These are phyloP conservation scores for Drosophila seguyi DNA, from an alignment of 1,140 invertebrate genomes.

Conservation along the genomic window DNA sequence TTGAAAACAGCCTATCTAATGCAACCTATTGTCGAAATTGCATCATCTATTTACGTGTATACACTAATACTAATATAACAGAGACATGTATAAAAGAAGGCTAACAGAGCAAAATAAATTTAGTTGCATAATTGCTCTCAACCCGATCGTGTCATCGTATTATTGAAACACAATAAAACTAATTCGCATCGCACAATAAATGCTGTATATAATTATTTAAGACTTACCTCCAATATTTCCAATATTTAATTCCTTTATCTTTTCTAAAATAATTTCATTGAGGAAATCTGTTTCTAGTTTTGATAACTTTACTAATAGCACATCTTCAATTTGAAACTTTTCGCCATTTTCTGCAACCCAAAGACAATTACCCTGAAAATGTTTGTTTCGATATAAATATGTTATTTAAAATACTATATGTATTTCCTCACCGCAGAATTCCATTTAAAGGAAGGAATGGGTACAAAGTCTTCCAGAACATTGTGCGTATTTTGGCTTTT, in stretches of 20 bases:
- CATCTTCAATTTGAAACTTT: constrained; percentile 90
- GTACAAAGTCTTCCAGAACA: constrained; percentile 39
- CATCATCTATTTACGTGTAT: too few relatives aligned
- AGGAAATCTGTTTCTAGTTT: constrained; percentile 93
- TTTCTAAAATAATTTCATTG: constrained; percentile 93
- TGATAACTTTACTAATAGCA: constrained; percentile 90
- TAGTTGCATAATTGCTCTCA: too few relatives aligned
- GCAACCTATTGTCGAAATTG: too few relatives aligned
- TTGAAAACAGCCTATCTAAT: too few relatives aligned
- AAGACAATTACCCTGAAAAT: constrained; percentile 90
- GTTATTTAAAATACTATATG: neutral
- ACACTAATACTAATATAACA: too few relatives aligned
- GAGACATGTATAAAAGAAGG: too few relatives aligned
- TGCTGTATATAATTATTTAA: neutral
- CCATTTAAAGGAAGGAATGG: constrained; percentile 85
- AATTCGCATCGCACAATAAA: too few relatives aligned
- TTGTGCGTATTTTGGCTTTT: constrained; percentile 90
- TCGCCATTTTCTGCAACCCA: constrained; percentile 93
- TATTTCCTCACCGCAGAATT: constrained; percentile 91
- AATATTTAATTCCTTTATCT: constrained; percentile 94
- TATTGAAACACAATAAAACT: too few relatives aligned
- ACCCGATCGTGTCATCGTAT: too few relatives aligned
- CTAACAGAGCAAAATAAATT: too few relatives aligned
- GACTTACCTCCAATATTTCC: constrained; percentile 89
- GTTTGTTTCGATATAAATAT: neutral